A percentile compares a stretch with the other conserved stretches of the same genome.
Conservation (phyloP, 2,888 invertebrate species). For the Drymonia ruficornis region DNA sequence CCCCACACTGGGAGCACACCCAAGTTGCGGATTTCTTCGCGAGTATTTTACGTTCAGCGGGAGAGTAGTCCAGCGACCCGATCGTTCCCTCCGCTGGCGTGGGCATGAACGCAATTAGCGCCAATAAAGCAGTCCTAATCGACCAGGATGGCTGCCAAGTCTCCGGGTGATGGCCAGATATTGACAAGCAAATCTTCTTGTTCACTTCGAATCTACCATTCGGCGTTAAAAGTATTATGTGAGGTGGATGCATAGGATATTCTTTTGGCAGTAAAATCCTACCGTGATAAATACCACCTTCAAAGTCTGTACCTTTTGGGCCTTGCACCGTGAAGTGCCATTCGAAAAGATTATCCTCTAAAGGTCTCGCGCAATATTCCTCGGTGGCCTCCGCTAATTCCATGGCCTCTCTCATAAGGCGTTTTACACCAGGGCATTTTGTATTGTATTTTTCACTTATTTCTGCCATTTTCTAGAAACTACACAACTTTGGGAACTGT, state of each 20-base stretch:
- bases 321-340: slow-evolving; percentile 99
- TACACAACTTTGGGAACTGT: slow-evolving; percentile 27
- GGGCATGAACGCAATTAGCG: slow-evolving; percentile 97
- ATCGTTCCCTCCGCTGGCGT: slow-evolving; percentile 95
- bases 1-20: slow-evolving; percentile 73
- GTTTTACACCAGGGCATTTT: slow-evolving; percentile 92
- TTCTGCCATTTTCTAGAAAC: slow-evolving; percentile 60
- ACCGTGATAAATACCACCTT: slow-evolving; percentile 96
- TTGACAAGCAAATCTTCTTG: slow-evolving; percentile 97
- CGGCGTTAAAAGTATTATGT: slow-evolving; percentile 96
- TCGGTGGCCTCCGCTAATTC: slow-evolving; percentile 95
- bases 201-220: slow-evolving; percentile 97
- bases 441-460: slow-evolving; percentile 79
- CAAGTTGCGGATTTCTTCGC: slow-evolving; percentile 88
- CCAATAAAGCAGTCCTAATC: slow-evolving; percentile 95
- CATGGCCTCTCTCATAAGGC: slow-evolving; percentile 95
- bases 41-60: slow-evolving; percentile 92
- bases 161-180: slow-evolving; percentile 98
- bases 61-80: slow-evolving; percentile 94
- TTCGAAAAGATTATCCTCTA: slow-evolving; percentile 98
- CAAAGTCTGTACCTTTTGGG: slow-evolving; percentile 94
- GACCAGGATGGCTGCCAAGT: slow-evolving; percentile 99
- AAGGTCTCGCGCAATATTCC: slow-evolving; percentile 94
- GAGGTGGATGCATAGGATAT: slow-evolving; percentile 99
- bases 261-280: slow-evolving; percentile 96